A percentile compares a stretch with the other conserved stretches of the same genome.
These are phyloP conservation scores for Phrynosoma blainvillii DNA, from an alignment of 2,113 vertebrate genomes.

Conservation along the genomic window DNA sequence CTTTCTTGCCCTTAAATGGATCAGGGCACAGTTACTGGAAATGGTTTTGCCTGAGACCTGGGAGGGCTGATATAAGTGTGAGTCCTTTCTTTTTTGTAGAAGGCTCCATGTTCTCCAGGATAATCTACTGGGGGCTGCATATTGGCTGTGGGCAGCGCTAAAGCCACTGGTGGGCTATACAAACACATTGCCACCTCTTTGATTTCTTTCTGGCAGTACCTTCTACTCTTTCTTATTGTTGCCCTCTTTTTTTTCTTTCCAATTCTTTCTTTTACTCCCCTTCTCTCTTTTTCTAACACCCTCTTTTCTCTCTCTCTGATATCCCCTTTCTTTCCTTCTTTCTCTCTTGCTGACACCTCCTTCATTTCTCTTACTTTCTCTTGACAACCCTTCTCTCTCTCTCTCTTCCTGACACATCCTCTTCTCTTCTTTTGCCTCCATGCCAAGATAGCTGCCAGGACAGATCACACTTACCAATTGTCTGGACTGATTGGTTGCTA, in stretches of 20 bases:
- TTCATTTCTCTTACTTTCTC: background rate
- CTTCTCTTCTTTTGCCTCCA: too few species aligned
- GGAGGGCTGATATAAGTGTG: background rate
- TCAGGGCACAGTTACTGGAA: too few species aligned
- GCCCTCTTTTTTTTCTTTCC: too few species aligned
- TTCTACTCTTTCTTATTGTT: too few species aligned
- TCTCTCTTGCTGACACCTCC: background rate
- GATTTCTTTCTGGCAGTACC: background rate
- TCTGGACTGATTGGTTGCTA: background rate
- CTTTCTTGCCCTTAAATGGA: too few species aligned
- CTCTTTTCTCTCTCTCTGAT: too few species aligned
- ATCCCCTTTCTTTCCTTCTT: too few species aligned
- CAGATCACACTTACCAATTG: background rate
- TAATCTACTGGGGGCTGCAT: background rate
- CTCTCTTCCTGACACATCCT: too few species aligned
- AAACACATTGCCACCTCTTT: background rate
- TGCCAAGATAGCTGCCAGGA: background rate
- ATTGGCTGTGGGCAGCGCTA: background rate
- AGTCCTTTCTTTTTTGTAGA: background rate
- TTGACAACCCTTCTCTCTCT: too few species aligned
- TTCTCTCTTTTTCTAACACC: too few species aligned
- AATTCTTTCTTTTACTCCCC: too few species aligned
- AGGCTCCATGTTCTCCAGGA: background rate
- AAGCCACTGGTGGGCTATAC: background rate
- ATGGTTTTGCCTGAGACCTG: too few species aligned